Percentiles rank a stretch among this genome's conserved stretches.
phyloP scores from a whole-genome alignment of 2,797 vertebrate genomes.

The Lutjanus argentimaculatus region DNA sequence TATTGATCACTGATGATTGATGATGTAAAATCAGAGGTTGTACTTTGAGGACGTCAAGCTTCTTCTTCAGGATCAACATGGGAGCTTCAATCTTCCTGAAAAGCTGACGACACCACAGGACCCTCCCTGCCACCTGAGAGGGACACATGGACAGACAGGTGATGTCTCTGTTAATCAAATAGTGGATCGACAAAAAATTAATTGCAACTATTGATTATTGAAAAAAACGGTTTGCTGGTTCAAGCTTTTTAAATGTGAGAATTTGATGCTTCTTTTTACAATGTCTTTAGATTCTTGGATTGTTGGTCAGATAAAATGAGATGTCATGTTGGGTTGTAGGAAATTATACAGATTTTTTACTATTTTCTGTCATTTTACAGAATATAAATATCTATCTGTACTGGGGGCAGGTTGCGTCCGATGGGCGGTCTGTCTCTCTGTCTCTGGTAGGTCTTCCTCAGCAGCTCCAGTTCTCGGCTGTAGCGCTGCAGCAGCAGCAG shows the following conservation, averaged over 20 bases:
- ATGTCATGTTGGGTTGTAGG: no score
- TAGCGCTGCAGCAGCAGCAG: constrained; percentile 85
- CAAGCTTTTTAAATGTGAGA: no score
- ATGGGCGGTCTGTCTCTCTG: constrained; percentile 86
- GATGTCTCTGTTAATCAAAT: no score
- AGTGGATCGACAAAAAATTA: no score
- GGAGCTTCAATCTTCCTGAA: constrained; percentile 89
- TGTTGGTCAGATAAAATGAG: no score
- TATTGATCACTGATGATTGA: neutral
- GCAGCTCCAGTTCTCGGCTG: constrained; percentile 85
- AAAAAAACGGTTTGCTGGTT: no score
- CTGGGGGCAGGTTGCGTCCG: constrained; percentile 87
- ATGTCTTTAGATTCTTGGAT: no score
- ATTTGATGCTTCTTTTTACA: no score
- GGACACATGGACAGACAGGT: constrained; percentile 3
- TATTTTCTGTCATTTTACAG: no score
- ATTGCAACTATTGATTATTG: no score
- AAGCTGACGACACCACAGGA: constrained; percentile 89
- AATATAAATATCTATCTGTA: constrained; percentile 38
- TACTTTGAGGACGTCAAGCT: constrained; percentile 86
- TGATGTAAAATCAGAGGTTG: neutral
- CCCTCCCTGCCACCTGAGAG: constrained; percentile 87
- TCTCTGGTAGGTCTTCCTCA: constrained; percentile 85
- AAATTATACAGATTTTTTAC: no score
- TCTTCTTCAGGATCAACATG: constrained; percentile 88